phyloP scores from a whole-genome alignment of 2,113 vertebrate genomes.

The Suricata suricatta region DNA sequence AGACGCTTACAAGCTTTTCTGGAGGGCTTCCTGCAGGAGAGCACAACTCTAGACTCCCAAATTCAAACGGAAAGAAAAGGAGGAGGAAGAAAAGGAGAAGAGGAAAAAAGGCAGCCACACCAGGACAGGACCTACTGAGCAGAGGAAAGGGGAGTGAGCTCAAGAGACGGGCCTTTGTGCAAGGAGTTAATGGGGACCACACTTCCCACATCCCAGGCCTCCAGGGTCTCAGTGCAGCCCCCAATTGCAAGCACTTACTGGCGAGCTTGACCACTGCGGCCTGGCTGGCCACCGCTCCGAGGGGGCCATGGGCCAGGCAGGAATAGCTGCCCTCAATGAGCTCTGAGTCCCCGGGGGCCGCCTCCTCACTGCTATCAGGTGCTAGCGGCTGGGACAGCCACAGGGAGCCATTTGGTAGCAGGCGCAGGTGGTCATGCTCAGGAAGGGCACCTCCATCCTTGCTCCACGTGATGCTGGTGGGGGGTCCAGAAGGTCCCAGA shows the following conservation, averaged over 20 bases:
- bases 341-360: neutral
- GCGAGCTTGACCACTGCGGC: conserved; percentile 89
- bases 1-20: neutral
- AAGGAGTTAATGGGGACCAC: neutral
- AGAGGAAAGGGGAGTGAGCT: neutral
- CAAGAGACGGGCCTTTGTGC: neutral
- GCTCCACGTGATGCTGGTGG: conserved; percentile 91
- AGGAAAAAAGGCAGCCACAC: neutral
- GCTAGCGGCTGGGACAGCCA: conserved; percentile 80
- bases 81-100: neutral
- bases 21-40: neutral
- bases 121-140: neutral
- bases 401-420: conserved; percentile 92
- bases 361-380: conserved; percentile 68
- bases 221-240: neutral
- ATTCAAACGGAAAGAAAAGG: neutral
- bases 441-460: conserved; percentile 88
- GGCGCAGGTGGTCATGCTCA: conserved; percentile 82
- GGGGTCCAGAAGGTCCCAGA: conserved; percentile 84
- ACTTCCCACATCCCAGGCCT: neutral
- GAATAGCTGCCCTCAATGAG: conserved; percentile 91
- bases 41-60: neutral
- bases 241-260: conserved; percentile 87
- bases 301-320: conserved; percentile 89
- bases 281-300: conserved; percentile 93